Conservation (phyloP, 2,888 invertebrate species). For the Platycheirus albimanus region DNA sequence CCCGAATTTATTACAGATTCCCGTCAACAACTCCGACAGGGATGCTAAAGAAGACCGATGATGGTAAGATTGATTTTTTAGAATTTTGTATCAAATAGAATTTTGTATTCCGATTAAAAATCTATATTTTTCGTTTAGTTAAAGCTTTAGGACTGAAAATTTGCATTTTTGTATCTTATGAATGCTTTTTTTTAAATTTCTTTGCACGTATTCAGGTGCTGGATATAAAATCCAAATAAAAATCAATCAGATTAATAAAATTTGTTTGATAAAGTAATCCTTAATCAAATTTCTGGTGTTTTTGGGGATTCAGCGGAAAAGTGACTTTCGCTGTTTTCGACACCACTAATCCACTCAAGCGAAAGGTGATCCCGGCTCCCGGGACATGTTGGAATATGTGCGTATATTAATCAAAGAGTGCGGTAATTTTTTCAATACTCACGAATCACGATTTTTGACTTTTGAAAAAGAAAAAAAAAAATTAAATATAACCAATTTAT, state of each 20-base stretch:
- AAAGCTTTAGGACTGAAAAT: slow-evolving; percentile 25
- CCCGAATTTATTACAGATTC: slow-evolving; percentile 76
- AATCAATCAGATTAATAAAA: slow-evolving; percentile 68
- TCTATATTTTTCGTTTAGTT: slow-evolving; percentile 19
- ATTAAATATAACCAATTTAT: slow-evolving; percentile 67
- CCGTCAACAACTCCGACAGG: slow-evolving; percentile 81
- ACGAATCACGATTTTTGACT: too few species aligned
- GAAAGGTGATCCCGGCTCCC: slow-evolving; percentile 29
- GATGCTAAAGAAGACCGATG: slow-evolving; percentile 81
- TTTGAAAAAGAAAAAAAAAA: slow-evolving; percentile 45
- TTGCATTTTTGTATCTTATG: background rate
- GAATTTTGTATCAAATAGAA: slow-evolving; percentile 13
- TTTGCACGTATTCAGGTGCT: slow-evolving; percentile 45
- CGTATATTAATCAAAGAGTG: slow-evolving; percentile 41
- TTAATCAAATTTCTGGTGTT: slow-evolving; percentile 42
- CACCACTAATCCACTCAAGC: slow-evolving; percentile 55
- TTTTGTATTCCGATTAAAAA: slow-evolving; percentile 43
- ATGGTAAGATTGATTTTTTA: slow-evolving; percentile 79
- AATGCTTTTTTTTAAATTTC: slow-evolving; percentile 31
- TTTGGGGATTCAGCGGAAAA: slow-evolving; percentile 24
- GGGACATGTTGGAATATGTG: too few species aligned
- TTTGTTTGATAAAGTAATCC: slow-evolving; percentile 31
- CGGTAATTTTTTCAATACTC: slow-evolving; percentile 53
- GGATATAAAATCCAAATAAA: slow-evolving; percentile 5
- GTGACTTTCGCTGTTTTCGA: slow-evolving; percentile 34